A percentile compares a stretch with the other conserved stretches of the same genome.
Conservation (phyloP, 2,888 invertebrate genomes). For the Pheosia gnoma region DNA sequence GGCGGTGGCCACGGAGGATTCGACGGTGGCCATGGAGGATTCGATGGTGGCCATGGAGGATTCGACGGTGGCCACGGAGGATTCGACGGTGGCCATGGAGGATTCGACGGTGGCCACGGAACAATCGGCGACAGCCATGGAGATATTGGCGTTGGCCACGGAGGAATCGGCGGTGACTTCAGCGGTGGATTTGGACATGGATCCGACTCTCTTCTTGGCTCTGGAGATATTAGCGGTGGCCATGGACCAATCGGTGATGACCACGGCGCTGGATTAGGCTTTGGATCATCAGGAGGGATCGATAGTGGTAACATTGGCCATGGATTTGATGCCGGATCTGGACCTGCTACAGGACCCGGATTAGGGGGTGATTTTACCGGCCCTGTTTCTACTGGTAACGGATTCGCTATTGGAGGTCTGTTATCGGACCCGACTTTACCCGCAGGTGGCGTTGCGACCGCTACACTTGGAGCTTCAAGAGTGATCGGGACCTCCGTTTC, state of each 20-base stretch:
- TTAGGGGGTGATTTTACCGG: slow-evolving; percentile 16
- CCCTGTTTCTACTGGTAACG: slow-evolving; percentile 21
- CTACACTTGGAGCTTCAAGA: slow-evolving; percentile 50
- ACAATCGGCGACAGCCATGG: too few species aligned
- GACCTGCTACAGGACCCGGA: slow-evolving; percentile 11
- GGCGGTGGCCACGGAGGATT: slow-evolving; percentile 9
- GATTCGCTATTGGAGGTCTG: slow-evolving; percentile 26
- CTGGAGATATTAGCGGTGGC: slow-evolving; percentile 21
- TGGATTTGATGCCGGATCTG: slow-evolving; percentile 9
- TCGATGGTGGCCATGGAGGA: not conserved
- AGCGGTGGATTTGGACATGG: slow-evolving; percentile 21
- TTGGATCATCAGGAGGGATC: slow-evolving; percentile 1
- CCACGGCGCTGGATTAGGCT: slow-evolving; percentile 15
- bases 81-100: slow-evolving; percentile 11
- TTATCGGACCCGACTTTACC: slow-evolving; percentile 27
- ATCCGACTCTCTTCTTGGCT: slow-evolving; percentile 12
- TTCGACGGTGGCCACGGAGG: slow-evolving; percentile 9
- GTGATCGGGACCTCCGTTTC: slow-evolving; percentile 63
- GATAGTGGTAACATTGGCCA: slow-evolving; percentile 5
- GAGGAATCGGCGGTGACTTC: slow-evolving; percentile 9
- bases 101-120: slow-evolving; percentile 12
- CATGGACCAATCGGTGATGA: slow-evolving; percentile 19
- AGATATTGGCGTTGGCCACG: slow-evolving; percentile 8
- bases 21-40: not conserved
- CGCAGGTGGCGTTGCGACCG: slow-evolving; percentile 21